Conservation (phyloP, 2,888 invertebrate genomes). For the Phyllotreta striolata region DNA sequence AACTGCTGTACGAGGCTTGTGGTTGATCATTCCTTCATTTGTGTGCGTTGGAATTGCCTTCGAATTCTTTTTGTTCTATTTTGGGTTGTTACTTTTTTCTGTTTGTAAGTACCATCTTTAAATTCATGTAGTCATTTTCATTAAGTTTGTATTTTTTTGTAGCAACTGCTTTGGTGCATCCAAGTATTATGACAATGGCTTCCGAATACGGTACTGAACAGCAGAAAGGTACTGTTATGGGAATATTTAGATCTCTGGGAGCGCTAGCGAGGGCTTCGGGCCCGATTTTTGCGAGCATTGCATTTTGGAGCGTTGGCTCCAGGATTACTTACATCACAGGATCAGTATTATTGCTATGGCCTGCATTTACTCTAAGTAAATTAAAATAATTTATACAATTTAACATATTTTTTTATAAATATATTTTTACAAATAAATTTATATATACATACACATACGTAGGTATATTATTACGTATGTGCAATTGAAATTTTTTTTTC, state of each 20-base stretch:
- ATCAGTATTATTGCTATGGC: constrained; percentile 77
- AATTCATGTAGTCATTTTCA: constrained; percentile 10
- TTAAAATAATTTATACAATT: constrained; percentile 10
- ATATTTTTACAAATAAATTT: not conserved
- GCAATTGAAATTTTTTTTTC: no score
- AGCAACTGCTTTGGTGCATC: constrained; percentile 94
- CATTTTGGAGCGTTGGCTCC: constrained; percentile 93
- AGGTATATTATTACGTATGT: not conserved
- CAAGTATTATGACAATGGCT: constrained; percentile 93
- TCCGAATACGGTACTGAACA: constrained; percentile 80
- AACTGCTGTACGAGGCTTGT: constrained; percentile 78
- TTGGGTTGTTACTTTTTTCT: constrained; percentile 87
- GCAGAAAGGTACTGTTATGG: constrained; percentile 92
- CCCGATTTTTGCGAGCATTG: constrained; percentile 86
- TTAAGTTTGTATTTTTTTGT: constrained; percentile 44
- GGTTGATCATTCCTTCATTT: constrained; percentile 87
- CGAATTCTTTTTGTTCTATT: constrained; percentile 71
- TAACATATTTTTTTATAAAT: not conserved
- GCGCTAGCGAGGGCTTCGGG: constrained; percentile 93
- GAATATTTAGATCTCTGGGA: constrained; percentile 93
- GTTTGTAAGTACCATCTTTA: constrained; percentile 77
- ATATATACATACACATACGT: not conserved
- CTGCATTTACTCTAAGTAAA: constrained; percentile 67
- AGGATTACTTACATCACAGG: constrained; percentile 83
- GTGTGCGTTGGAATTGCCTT: constrained; percentile 80